These are phyloP conservation scores for Tetranychus cinnabarinus DNA, from an alignment of 1,140 invertebrate genomes.

Conservation along the genomic window DNA sequence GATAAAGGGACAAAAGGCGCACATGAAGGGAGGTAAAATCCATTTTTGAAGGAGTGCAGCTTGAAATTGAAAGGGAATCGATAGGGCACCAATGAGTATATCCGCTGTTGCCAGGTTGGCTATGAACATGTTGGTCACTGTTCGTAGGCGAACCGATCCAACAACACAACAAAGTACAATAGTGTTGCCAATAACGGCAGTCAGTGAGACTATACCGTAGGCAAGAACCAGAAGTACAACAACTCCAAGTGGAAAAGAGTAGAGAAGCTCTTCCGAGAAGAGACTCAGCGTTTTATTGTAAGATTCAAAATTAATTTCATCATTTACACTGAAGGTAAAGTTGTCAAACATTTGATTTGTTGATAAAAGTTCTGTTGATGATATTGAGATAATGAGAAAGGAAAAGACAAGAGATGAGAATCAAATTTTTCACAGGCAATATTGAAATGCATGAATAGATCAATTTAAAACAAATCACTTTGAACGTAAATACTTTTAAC, in stretches of 20 bases:
- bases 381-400: too few relatives aligned
- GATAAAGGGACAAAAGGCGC: constrained; percentile 47
- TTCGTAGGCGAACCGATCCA: constrained; percentile 56
- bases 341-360: too few relatives aligned
- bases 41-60: constrained; percentile 47
- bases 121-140: constrained; percentile 77
- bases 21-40: constrained; percentile 53
- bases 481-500: too few relatives aligned
- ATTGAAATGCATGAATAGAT: too few relatives aligned
- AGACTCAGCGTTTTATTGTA: neutral
- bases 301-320: too few relatives aligned
- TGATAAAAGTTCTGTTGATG: too few relatives aligned
- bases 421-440: too few relatives aligned
- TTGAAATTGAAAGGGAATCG: constrained; percentile 55
- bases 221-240: constrained; percentile 45
- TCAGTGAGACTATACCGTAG: constrained; percentile 51
- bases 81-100: constrained; percentile 61
- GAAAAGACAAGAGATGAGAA: too few relatives aligned
- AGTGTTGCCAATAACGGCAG: constrained; percentile 56
- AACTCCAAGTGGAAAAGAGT: constrained; percentile 43
- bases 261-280: constrained; percentile 16
- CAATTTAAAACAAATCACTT: too few relatives aligned
- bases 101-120: constrained; percentile 78
- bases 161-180: constrained; percentile 67
- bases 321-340: too few relatives aligned